Evolutionary conservation across 1,140 invertebrate species (phyloP).

Genomic region (Cyrtorhinus lividipennis): DNA sequence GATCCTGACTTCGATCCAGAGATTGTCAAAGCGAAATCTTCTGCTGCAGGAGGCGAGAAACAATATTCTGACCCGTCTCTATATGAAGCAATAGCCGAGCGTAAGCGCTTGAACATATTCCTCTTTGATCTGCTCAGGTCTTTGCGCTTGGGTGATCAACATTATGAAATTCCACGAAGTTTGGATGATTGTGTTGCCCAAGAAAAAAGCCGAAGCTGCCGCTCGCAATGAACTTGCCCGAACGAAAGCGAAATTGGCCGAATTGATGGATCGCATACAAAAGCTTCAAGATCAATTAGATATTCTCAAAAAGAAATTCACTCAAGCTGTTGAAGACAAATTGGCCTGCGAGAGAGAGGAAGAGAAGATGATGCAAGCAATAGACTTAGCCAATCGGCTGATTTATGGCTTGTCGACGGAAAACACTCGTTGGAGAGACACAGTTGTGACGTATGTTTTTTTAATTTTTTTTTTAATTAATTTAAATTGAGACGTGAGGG

Average conservation of each 20-base stretch:
- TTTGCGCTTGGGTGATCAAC: conserved; percentile 91
- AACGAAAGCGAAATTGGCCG: conserved; percentile 60
- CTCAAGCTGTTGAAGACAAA: conserved; percentile 71
- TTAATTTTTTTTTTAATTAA: no score
- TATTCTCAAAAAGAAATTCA: conserved; percentile 62
- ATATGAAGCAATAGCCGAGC: not conserved
- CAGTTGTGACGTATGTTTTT: conserved; percentile 43
- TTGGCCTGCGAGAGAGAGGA: conserved; percentile 74
- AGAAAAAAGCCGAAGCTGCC: conserved; percentile 56
- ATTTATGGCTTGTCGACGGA: conserved; percentile 87
- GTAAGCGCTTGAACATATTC: not conserved
- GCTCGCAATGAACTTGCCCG: conserved; percentile 70
- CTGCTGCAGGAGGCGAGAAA: conserved; percentile 78
- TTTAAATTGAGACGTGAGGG: no score
- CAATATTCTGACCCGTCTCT: not conserved
- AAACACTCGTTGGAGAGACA: conserved; percentile 69
- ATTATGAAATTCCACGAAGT: conserved; percentile 84
- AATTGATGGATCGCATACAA: conserved; percentile 45
- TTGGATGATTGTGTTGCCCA: conserved; percentile 86
- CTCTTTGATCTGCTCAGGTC: conserved; percentile 30
- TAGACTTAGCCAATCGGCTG: conserved; percentile 80
- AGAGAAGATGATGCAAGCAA: conserved; percentile 64
- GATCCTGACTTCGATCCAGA: conserved; percentile 69
- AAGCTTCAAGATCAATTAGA: conserved; percentile 65
- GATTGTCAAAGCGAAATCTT: conserved; percentile 68